Evolutionary conservation across 2,888 invertebrate species (phyloP), one percentile per base, ranked within the genome.

Genomic region (Apodemia zela): DNA sequence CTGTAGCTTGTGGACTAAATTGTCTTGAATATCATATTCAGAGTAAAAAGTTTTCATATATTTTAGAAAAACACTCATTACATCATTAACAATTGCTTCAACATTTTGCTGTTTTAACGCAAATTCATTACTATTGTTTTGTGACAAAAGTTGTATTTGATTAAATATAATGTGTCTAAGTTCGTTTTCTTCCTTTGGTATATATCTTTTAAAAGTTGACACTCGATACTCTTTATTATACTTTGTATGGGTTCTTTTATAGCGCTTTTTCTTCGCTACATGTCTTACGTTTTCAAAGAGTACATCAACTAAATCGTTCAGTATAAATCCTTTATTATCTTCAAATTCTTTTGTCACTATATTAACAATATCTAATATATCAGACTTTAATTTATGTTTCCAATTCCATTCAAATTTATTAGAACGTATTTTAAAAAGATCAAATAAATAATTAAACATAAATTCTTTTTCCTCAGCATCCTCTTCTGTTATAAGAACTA

Each of bases 81-180:
- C 49, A 45, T 84, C 81, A n/a, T 71, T 72, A 73, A 77, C 76
- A 15, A 85, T 66, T n/a, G 72, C 71, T 21, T 70, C 63, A 29
- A 75, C 66, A 2, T 65, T 65, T 15, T 71, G 66, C 7, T 68
- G 62, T 63, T 71, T 69, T 35, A 75, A 65, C 38, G 66, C 67
- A 25, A 75, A 61, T 59, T 69, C 64, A 54, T 66, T 74, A 54
- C 0, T 13, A 57, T 8, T 15, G 66, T 74, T 75, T 3, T 68
- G 62, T 15, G 74, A 64, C 61, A 78, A 78, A 0, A 72, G 62
- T 6, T 62, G 60, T n/a, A 85, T 61, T 68, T 79, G 75, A 54
- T 71, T 61, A 29, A 67, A 68, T 11, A 81, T 66, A 54, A 80
- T 75, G 3, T 70, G 67, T 66, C 70, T 77, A 4, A 84, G 54